Evolutionary conservation across 2,888 invertebrate genomes (phyloP), one percentile per base, ranked within the genome.

Genomic region (Tetragonula carbonaria): DNA sequence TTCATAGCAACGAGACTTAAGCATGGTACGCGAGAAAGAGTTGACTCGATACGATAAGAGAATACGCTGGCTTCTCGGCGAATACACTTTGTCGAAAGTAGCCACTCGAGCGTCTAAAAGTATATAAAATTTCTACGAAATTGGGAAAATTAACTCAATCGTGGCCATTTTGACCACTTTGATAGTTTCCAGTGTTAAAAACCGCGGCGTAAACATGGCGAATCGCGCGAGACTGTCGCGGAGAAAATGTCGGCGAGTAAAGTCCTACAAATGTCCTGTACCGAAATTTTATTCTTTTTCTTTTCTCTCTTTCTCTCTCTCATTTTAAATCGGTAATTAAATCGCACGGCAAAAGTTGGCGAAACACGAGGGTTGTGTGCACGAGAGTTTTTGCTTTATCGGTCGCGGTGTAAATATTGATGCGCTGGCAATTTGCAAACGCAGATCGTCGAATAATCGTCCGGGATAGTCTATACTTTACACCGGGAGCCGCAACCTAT

Each of bases 401-500:
- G 53, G 71, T 65, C 6, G 33, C 51, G 62, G 70, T 5, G 28
- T 65, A 76, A 85, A 83, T 85, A 85, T 80, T 74, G 85, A 71
- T 76, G 53, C 55, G 62, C 23, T n/a, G 62, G 81, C 81, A 81
- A 84, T 80, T 84, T 73, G 66, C 53, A 57, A 66, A 45, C 63
- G 67, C 33, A 74, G 78, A 80, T 86, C 80, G 82, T 59, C 80
- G 63, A 81, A 74, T 68, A 67, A 83, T 57, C 74, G 82, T 76
- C 71, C 86, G 70, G 13, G 45, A 50, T 65, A 68, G 78, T 74
- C 84, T 84, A 80, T 80, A 84, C 77, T 84, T 87, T 78, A 84
- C 80, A 59, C 75, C 75, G 68, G 57, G 82, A 72, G 76, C 76
- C 70, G 80, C 85, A 80, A 88, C 84, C 89, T 85, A 74, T 82